Evolutionary conservation across 92 coral and sea anemone species (phyloP).

Genomic region (Porites rus): DNA sequence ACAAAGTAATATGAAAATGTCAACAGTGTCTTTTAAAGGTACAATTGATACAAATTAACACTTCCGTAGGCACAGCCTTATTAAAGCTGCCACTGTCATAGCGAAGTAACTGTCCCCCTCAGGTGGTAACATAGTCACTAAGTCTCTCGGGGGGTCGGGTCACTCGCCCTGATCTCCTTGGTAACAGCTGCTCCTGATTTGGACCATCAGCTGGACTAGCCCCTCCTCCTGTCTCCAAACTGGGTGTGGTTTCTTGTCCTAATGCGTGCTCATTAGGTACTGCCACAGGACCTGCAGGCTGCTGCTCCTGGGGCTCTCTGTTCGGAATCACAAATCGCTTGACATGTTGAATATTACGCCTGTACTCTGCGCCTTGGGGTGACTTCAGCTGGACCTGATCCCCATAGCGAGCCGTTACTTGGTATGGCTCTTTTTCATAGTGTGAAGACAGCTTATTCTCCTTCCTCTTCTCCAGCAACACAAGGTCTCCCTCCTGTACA

Average conservation of each 20-base stretch:
- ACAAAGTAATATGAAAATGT: too few species aligned
- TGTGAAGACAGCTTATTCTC: slow-evolving; percentile 58
- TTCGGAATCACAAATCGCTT: not conserved
- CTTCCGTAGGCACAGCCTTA: not conserved
- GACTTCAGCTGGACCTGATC: slow-evolving; percentile 38
- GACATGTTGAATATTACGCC: slow-evolving; percentile 49
- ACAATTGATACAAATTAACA: too few species aligned
- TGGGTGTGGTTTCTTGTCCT: slow-evolving; percentile 20
- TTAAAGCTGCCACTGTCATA: not conserved
- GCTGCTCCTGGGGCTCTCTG: not conserved
- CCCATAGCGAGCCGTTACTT: slow-evolving; percentile 37
- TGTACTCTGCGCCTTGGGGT: slow-evolving; percentile 47
- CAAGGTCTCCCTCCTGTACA: slow-evolving; percentile 13
- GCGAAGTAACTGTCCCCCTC: not conserved
- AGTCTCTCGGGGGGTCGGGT: not conserved
- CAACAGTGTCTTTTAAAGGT: too few species aligned
- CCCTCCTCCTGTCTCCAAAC: not conserved
- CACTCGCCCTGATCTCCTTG: not conserved
- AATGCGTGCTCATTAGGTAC: not conserved
- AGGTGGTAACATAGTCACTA: not conserved
- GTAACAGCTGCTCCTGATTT: not conserved
- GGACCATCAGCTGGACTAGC: not conserved
- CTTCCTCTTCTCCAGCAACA: slow-evolving; percentile 45
- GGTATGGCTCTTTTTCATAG: slow-evolving; percentile 56
- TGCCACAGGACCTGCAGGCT: not conserved